Evolutionary conservation across 2,888 invertebrate species (phyloP).

Genomic region (Matsumyia berberina): DNA sequence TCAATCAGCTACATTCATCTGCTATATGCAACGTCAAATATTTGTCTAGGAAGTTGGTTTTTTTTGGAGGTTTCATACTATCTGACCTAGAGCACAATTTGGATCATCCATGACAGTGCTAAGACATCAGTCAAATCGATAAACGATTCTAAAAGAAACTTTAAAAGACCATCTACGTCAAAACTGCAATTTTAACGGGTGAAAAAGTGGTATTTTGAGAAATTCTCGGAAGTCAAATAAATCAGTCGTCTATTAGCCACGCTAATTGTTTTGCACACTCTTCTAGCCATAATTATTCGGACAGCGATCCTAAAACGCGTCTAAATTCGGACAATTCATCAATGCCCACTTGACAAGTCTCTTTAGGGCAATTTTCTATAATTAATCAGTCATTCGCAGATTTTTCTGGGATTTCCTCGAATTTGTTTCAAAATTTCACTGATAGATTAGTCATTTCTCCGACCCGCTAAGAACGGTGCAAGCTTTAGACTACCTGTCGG

Average conservation of each 20-base stretch:
- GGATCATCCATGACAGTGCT: too few relatives aligned
- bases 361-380: constrained; percentile 12
- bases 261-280: constrained; percentile 38
- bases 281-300: constrained; percentile 29
- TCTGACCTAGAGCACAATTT: too few relatives aligned
- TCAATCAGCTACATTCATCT: too few relatives aligned
- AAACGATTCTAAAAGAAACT: too few relatives aligned
- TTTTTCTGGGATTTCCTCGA: constrained; percentile 4
- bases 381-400: constrained; percentile 29
- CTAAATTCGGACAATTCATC: constrained; percentile 4
- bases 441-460: background rate
- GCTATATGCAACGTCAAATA: too few relatives aligned
- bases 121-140: too few relatives aligned
- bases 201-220: constrained; percentile 1
- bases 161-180: background rate
- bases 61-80: too few relatives aligned
- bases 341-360: constrained; percentile 24
- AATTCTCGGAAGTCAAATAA: constrained; percentile 40
- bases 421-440: constrained; percentile 9
- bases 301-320: constrained; percentile 38
- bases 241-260: constrained; percentile 33
- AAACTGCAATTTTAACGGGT: constrained; percentile 40
- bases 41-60: too few relatives aligned
- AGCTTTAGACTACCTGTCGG: background rate
- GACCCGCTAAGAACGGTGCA: constrained; percentile 20